Evolutionary conservation across 2,797 vertebrate species (phyloP), one percentile per base, ranked within the genome.

Genomic region (Notolabrus celidotus): DNA sequence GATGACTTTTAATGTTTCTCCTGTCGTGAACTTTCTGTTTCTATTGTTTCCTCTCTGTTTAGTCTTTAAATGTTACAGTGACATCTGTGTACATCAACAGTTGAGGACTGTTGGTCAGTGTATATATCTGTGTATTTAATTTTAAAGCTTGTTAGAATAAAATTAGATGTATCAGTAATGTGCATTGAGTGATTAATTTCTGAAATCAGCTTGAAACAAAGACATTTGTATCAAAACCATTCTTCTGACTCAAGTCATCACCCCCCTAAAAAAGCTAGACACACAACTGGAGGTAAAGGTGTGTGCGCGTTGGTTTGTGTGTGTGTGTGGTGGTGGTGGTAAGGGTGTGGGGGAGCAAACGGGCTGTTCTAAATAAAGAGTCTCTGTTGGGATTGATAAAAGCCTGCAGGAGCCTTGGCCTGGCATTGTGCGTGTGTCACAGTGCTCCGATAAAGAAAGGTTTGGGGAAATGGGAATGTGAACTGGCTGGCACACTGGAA

Each of bases 401-500:
- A 80, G 80, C 80, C 87, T 78, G 74, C 47, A 54, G 80, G 85
- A 92, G 88, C 85, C 82, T 90, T 68, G 81, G 89, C 88, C 76
- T 62, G 80, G 87, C 90, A 90, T 93, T 92, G 91, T 93, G 92
- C 92, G 92, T 75, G 90, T 91, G 91, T 93, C 92, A 93, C 83
- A 78, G 90, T 79, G 79, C 84, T 86, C n/a, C n/a, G 89, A 92
- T 90, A 87, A 76, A 82, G 85, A 89, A 70, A 86, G 83, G 80
- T 81, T 64, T 82, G 67, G 70, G 77, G 82, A 80, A 86, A 73
- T 72, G 69, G 78, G 69, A 82, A 74, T 70, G 60, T 36, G 47
- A 61, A 67, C 80, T 82, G 10, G 51, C 77, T 51, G 76, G 83
- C 82, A 75, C 71, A 55, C 71, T 12, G 67, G 75, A 77, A 77